These are phyloP conservation scores for Paracanthobrama guichenoti DNA, from an alignment of 2,113 vertebrate genomes.

Conservation along the genomic window DNA sequence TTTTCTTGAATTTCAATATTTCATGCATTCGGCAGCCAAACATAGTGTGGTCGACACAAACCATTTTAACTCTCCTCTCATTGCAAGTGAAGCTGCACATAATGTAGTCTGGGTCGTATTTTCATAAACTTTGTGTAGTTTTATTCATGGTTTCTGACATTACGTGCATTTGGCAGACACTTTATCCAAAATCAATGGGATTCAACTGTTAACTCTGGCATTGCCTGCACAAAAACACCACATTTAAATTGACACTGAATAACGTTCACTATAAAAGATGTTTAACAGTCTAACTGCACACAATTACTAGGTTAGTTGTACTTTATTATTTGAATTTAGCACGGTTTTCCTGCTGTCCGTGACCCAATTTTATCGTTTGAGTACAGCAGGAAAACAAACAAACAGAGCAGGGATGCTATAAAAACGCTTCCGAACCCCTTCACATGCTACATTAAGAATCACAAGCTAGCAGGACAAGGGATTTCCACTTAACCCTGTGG, in stretches of 20 bases:
- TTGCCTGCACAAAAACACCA: neutral
- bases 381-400: constrained; percentile 45
- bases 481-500: constrained; percentile 8
- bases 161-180: neutral
- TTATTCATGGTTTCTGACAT: neutral
- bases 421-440: constrained; percentile 33
- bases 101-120: constrained; percentile 6
- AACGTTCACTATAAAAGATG: no score
- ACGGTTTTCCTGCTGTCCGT: neutral
- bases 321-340: neutral
- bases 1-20: constrained; percentile 9
- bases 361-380: neutral
- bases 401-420: constrained; percentile 24
- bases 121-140: neutral
- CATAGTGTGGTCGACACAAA: neutral
- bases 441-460: constrained; percentile 46
- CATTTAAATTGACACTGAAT: no score
- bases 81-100: neutral
- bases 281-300: neutral
- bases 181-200: neutral
- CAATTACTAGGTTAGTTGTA: neutral
- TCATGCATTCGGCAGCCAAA: constrained; percentile 2
- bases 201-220: neutral
- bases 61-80: neutral
- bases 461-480: constrained; percentile 17